These are phyloP conservation scores for Apostichopus japonicus DNA, from an alignment of 35 echinoderm and acorn worm species.

Conservation along the genomic window DNA sequence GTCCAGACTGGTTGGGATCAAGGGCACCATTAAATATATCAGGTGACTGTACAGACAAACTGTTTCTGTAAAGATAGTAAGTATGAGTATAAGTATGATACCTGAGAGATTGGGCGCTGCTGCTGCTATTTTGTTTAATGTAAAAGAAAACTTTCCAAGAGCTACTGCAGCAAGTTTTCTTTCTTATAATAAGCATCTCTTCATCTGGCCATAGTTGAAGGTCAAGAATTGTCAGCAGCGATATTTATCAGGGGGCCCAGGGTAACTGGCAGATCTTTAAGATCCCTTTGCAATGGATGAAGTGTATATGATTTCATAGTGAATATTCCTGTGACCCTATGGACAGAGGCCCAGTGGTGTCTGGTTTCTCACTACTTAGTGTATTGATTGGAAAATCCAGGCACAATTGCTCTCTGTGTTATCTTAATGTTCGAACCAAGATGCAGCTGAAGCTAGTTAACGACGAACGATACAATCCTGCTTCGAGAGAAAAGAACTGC, in stretches of 20 bases:
- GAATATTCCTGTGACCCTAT: not conserved
- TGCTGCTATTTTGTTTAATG: no score
- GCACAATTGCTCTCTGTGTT: not conserved
- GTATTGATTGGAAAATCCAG: conserved; percentile 4
- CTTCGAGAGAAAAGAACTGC: not conserved
- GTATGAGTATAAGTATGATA: no score
- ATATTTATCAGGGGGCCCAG: not conserved
- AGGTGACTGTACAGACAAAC: no score
- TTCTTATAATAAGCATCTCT: not conserved
- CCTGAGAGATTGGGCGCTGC: no score
- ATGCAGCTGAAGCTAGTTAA: not conserved
- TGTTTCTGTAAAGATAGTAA: no score
- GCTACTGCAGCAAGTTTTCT: not conserved
- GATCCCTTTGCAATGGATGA: not conserved
- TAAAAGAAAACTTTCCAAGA: not conserved
- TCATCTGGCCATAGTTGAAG: not conserved
- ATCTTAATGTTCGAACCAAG: not conserved
- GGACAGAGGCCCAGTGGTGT: not conserved
- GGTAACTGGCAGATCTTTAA: not conserved
- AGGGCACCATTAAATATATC: no score
- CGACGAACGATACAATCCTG: not conserved
- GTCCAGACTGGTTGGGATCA: no score
- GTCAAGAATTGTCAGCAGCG: not conserved
- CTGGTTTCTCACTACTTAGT: not conserved
- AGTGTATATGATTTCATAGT: not conserved